Evolutionary conservation across 2,113 vertebrate genomes (phyloP).

Genomic region (Stigmatopora argus): DNA sequence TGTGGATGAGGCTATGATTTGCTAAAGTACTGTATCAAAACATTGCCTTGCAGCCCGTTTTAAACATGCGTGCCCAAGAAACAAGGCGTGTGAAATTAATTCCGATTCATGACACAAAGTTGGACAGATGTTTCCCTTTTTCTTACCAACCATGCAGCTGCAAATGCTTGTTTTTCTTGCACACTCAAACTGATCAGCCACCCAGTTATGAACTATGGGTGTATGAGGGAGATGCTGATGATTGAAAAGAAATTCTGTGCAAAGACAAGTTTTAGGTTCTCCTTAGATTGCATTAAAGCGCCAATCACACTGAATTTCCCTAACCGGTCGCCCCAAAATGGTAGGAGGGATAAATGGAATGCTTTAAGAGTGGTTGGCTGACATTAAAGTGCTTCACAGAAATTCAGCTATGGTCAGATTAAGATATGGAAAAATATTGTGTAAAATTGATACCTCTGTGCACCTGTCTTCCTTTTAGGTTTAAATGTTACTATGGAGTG

Average conservation of each 20-base stretch:
- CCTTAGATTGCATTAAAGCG: no score
- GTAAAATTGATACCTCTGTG: slow-evolving; percentile 28
- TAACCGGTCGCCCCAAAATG: neutral
- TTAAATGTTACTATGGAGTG: slow-evolving; percentile 8
- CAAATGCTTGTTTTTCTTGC: neutral
- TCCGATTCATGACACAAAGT: neutral
- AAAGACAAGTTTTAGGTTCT: neutral
- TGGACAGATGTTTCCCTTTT: neutral
- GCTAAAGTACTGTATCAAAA: slow-evolving; percentile 38
- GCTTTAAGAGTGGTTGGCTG: no score
- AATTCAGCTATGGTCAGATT: no score
- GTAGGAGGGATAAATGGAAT: no score
- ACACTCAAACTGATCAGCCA: neutral
- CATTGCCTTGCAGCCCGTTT: slow-evolving; percentile 35
- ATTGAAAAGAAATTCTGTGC: neutral
- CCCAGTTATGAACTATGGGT: neutral
- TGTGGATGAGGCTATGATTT: slow-evolving; percentile 14
- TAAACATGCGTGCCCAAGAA: slow-evolving; percentile 8
- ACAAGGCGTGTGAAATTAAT: neutral
- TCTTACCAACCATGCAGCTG: neutral
- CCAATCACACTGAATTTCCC: neutral
- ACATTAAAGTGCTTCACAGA: no score
- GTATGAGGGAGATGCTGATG: neutral
- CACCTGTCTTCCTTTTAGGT: slow-evolving; percentile 41
- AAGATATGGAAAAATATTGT: no score